Base-by-base conservation (phyloP, 2,113 vertebrate species). In the Budorcas taxicolor region DNA sequence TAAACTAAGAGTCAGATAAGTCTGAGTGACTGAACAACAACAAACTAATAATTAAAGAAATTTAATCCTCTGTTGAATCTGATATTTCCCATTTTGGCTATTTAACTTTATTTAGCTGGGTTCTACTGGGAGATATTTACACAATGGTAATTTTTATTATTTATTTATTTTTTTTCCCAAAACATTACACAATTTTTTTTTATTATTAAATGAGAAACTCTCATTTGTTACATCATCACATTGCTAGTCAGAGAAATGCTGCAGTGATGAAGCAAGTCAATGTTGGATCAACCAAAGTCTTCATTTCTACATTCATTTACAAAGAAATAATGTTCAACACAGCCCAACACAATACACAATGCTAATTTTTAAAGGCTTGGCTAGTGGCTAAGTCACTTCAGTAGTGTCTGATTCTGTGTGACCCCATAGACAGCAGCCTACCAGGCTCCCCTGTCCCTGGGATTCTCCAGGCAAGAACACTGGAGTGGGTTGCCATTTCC, bases 191-290 rank as follows among this genome's bases (percentile, higher is more conserved):
- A 98, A 97, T 98, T 98, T 98, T 81, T 98, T 81, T 95, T 98
- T 98, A 98, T 98, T 99, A 98, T 98, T 98, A 98, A 99, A 97
- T 97, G 98, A 98, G 96, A 98, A 98, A 98, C 81, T 98, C 96
- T 98, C 98, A 98, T 98, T 98, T 98, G 97, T 98, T 99, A 99
- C 98, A 99, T 93, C 98, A 96, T 98, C 98, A 99, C 98, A 98
- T 55, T 99, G 98, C 98, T 98, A 98, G 97, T 98, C 97, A 99
- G 97, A 98, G 98, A 99, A 99, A 98, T 92, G 97, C 96, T 98
- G 98, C 98, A 98, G 97, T 97, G 98, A 98, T 97, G 97, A 98
- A 98, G 98, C 98, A 97, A 98, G 98, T 98, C 97, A 98, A 97
- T 88, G 97, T 64, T 97, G 98, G 97, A 94, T 98, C 97, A 98